These are phyloP conservation scores for Watsonalla binaria DNA, from an alignment of 2,888 invertebrate species.

Conservation along the genomic window DNA sequence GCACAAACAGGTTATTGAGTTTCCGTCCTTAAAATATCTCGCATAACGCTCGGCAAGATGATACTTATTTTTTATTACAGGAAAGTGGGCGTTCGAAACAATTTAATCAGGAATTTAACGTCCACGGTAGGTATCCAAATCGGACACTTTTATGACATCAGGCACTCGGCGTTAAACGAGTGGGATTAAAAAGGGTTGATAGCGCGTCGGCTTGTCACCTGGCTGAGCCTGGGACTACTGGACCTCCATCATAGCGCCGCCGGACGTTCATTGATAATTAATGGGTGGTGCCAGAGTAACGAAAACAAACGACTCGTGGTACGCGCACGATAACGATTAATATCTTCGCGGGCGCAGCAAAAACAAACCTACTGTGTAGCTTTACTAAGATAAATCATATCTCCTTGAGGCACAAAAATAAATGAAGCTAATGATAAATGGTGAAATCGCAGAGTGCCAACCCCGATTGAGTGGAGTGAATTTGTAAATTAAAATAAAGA, in stretches of 20 bases:
- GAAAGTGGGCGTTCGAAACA: constrained; percentile 52
- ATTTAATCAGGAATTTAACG: constrained; percentile 71
- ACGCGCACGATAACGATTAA: constrained; percentile 76
- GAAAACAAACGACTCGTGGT: constrained; percentile 75
- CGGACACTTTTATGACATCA: constrained; percentile 77
- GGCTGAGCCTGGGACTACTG: constrained; percentile 61
- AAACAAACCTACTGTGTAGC: constrained; percentile 73
- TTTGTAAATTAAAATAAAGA: constrained; percentile 53
- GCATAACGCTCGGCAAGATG: constrained; percentile 38
- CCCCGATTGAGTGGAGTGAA: constrained; percentile 60
- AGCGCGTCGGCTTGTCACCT: constrained; percentile 71
- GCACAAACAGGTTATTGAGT: background rate
- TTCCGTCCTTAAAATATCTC: constrained; percentile 17
- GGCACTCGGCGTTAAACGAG: constrained; percentile 73
- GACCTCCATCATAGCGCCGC: constrained; percentile 71
- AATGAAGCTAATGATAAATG: constrained; percentile 78
- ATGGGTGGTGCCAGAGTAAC: constrained; percentile 73
- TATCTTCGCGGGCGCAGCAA: constrained; percentile 71
- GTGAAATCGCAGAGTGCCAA: constrained; percentile 53
- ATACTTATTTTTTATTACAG: constrained; percentile 55
- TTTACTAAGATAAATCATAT: constrained; percentile 75
- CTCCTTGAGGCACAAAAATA: constrained; percentile 75
- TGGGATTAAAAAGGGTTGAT: constrained; percentile 78
- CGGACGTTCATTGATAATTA: constrained; percentile 78
- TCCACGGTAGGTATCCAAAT: constrained; percentile 68